Percentiles rank a stretch among this genome's conserved stretches.
Evolutionary conservation across 2,888 invertebrate genomes (phyloP).

Genomic region (Cecidostiba fungosa): DNA sequence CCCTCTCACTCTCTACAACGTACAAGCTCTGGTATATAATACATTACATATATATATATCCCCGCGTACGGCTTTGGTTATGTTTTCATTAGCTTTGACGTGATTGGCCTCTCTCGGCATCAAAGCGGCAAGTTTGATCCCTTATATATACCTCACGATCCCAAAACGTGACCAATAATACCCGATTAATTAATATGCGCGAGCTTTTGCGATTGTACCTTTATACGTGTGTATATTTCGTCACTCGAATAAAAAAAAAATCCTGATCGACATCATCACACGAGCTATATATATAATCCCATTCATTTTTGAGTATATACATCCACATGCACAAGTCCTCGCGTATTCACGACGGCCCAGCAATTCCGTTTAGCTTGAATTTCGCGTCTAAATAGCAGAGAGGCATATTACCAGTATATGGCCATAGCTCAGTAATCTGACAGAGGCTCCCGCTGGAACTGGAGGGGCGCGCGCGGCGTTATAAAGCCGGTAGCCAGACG

Average conservation of each 20-base stretch:
- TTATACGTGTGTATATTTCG: too few species aligned
- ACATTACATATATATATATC: too few species aligned
- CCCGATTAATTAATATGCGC: constrained; percentile 22
- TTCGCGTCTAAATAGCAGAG: constrained; percentile 12
- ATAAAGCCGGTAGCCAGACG: constrained; percentile 15
- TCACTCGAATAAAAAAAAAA: too few species aligned
- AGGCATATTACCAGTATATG: neutral
- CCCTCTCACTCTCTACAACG: neutral
- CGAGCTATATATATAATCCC: too few species aligned
- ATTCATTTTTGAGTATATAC: too few species aligned
- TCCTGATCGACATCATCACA: too few species aligned
- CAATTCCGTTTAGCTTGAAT: constrained; percentile 13
- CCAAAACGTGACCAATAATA: constrained; percentile 2
- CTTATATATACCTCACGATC: too few species aligned
- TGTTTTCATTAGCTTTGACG: constrained; percentile 41
- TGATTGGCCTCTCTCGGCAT: neutral
- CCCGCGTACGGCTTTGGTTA: neutral
- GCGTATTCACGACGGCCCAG: neutral
- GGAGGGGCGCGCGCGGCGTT: neutral
- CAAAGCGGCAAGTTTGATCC: constrained; percentile 34
- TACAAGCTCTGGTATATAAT: neutral
- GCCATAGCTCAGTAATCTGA: neutral
- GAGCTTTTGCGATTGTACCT: constrained; percentile 2
- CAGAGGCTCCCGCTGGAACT: constrained; percentile 8
- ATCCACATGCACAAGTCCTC: neutral